phyloP scores from a whole-genome alignment of 2,113 vertebrate species.

The Prionailurus bengalensis region DNA sequence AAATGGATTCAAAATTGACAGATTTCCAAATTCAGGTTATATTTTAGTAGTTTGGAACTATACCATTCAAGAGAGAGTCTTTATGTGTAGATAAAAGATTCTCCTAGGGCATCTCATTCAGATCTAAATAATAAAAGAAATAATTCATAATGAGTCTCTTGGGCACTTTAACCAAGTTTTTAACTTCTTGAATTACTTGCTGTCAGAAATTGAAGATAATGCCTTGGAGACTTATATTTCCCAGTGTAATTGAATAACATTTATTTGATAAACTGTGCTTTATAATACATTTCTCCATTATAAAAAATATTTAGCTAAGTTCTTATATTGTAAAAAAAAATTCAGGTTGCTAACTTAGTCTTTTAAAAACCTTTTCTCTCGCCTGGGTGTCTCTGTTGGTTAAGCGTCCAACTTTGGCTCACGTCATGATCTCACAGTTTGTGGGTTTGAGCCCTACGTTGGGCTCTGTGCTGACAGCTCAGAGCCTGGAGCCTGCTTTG shows the following conservation, averaged over 20 bases:
- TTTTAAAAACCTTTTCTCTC: conserved; percentile 31
- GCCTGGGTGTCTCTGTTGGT: no score
- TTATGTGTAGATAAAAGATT: conserved; percentile 23
- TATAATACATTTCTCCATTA: neutral
- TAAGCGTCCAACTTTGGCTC: no score
- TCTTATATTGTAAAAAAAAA: neutral
- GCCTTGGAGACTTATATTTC: neutral
- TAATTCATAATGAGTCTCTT: neutral
- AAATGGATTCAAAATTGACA: neutral
- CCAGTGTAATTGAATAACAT: neutral
- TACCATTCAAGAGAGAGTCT: conserved; percentile 18
- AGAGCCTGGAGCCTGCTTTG: no score
- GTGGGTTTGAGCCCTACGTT: no score
- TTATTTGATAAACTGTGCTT: conserved; percentile 25
- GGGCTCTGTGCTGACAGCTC: no score
- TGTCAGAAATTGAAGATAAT: conserved; percentile 50
- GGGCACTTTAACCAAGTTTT: neutral
- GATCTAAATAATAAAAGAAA: conserved; percentile 37
- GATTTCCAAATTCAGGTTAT: neutral
- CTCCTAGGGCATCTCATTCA: neutral
- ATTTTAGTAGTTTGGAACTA: neutral
- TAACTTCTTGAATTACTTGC: conserved; percentile 37
- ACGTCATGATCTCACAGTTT: no score
- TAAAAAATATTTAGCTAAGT: neutral
- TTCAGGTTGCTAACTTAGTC: neutral